These are phyloP conservation scores for Nestor notabilis DNA, from an alignment of 2,113 vertebrate genomes.

Conservation along the genomic window DNA sequence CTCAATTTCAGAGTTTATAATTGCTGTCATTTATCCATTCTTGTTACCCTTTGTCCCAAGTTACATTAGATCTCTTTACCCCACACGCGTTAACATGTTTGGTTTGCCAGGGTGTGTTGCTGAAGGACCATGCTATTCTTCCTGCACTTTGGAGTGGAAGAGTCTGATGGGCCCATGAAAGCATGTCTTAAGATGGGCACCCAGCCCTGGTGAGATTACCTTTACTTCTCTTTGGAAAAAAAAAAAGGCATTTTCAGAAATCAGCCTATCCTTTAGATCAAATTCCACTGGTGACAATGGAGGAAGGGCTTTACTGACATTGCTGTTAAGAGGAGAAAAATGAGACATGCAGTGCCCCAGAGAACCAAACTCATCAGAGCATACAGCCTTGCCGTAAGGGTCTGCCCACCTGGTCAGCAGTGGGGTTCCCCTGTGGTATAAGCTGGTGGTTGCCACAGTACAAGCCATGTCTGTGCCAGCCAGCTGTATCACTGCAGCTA, in stretches of 20 bases:
- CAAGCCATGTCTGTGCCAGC: neutral
- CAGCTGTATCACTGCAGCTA: neutral
- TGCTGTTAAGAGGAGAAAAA: neutral
- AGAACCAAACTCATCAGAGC: neutral
- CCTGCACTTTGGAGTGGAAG: neutral
- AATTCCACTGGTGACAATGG: fast-evolving
- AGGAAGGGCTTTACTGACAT: neutral
- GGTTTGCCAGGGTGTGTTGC: fast-evolving
- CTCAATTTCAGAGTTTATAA: neutral
- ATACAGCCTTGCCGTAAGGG: neutral
- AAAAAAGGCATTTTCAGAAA: neutral
- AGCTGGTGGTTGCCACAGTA: neutral
- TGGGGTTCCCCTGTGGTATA: fast-evolving
- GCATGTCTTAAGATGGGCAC: neutral
- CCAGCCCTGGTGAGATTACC: neutral
- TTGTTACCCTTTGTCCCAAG: neutral
- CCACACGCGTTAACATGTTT: fast-evolving
- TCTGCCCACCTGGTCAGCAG: neutral
- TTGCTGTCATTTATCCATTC: neutral
- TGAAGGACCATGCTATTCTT: neutral
- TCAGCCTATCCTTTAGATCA: neutral
- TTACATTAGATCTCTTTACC: neutral
- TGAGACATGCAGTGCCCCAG: neutral
- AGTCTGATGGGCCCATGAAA: neutral
- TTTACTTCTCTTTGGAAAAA: neutral